phyloP scores from a whole-genome alignment of 2,113 vertebrate genomes.

The Callithrix jacchus region DNA sequence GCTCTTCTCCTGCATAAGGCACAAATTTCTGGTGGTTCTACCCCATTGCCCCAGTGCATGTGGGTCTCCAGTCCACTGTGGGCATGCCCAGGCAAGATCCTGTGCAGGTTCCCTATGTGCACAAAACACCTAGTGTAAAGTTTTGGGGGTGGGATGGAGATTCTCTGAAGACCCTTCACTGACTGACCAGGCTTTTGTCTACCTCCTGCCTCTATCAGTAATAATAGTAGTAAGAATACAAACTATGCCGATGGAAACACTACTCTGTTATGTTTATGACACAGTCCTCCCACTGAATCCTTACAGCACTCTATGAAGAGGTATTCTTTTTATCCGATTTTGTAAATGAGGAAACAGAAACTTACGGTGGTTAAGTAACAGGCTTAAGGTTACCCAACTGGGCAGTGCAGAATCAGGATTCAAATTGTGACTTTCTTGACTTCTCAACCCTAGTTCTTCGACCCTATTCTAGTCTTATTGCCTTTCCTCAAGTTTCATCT shows the following conservation, averaged over 20 bases:
- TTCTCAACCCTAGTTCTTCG: not conserved
- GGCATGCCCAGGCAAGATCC: no score
- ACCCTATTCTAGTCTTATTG: not conserved
- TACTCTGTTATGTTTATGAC: not conserved
- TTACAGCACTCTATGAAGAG: not conserved
- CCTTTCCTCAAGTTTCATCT: not conserved
- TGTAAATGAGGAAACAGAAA: not conserved
- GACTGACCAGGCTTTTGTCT: no score
- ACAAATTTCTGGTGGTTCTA: no score
- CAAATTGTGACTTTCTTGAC: not conserved
- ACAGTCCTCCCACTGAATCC: not conserved
- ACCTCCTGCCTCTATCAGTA: no score
- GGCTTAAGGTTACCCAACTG: not conserved
- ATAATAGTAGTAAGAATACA: not conserved
- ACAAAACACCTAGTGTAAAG: no score
- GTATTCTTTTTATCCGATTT: not conserved
- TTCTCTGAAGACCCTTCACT: no score
- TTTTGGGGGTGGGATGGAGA: no score
- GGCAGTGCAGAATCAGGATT: not conserved
- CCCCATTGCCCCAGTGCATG: no score
- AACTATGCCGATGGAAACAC: not conserved
- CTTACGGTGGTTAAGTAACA: not conserved
- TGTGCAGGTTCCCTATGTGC: no score
- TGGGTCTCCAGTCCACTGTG: no score
- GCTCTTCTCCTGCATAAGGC: no score